Conservation (phyloP, 2,797 vertebrate genomes). For the Trachurus trachurus region DNA sequence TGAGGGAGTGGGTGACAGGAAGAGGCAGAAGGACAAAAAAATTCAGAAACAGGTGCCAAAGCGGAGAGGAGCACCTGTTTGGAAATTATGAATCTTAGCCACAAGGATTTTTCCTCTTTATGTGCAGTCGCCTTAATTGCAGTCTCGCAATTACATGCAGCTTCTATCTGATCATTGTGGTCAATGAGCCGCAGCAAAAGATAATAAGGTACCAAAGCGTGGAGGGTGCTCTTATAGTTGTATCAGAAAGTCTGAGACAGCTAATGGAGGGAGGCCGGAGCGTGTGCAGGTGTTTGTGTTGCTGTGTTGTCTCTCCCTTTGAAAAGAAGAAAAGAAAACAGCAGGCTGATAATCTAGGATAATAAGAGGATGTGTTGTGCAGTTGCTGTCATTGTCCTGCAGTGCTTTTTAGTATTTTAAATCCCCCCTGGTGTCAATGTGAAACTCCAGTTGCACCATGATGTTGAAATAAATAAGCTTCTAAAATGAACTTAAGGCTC, state of each 20-base stretch:
- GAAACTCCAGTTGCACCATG: background rate
- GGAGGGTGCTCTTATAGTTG: constrained; percentile 4
- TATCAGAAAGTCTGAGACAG: constrained; percentile 16
- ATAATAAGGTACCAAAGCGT: constrained; percentile 53
- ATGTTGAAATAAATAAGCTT: constrained; percentile 2
- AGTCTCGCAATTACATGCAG: constrained; percentile 23
- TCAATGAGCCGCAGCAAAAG: constrained; percentile 53
- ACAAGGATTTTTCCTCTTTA: constrained; percentile 19
- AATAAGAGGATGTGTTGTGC: background rate
- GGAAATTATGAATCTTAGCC: constrained; percentile 28
- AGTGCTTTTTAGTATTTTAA: no score
- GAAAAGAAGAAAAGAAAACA: background rate
- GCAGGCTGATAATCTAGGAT: background rate
- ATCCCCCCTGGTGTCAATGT: background rate
- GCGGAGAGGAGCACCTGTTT: constrained; percentile 57
- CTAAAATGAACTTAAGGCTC: background rate
- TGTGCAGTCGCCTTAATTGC: constrained; percentile 29
- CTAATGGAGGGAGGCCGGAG: constrained; percentile 13
- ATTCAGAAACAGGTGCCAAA: constrained; percentile 41
- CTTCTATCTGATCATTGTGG: constrained; percentile 60
- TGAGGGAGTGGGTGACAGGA: constrained; percentile 47
- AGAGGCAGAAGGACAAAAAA: constrained; percentile 5
- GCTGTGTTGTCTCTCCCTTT: background rate
- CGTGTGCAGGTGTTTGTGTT: background rate
- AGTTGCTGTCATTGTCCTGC: background rate